These are phyloP conservation scores for Drosophila baimaii DNA, from an alignment of 1,140 invertebrate species.

Conservation along the genomic window DNA sequence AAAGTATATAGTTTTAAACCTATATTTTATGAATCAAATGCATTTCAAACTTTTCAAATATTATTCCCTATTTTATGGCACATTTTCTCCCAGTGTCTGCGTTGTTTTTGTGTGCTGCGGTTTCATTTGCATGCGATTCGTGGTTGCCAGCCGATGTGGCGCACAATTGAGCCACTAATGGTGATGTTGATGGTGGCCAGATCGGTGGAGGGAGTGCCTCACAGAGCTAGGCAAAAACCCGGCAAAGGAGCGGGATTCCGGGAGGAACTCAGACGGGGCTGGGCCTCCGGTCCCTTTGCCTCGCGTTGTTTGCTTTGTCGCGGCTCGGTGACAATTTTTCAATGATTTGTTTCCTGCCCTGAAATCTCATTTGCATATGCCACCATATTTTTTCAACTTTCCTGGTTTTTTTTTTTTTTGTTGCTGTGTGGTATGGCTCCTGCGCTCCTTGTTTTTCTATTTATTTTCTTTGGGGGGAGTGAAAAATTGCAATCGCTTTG, in stretches of 20 bases:
- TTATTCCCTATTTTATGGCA: not conserved
- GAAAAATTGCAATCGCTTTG: slow-evolving; percentile 76
- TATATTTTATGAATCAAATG: not conserved
- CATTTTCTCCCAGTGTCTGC: slow-evolving; percentile 4
- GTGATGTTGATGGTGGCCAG: slow-evolving; percentile 73
- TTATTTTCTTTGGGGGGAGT: slow-evolving; percentile 31
- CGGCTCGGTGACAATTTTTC: slow-evolving; percentile 83
- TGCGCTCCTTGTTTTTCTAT: slow-evolving; percentile 9
- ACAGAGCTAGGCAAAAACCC: not conserved
- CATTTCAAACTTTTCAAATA: not conserved
- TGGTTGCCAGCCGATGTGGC: slow-evolving; percentile 72
- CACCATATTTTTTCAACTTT: slow-evolving; percentile 66
- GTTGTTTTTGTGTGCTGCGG: slow-evolving; percentile 58
- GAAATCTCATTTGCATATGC: slow-evolving; percentile 79
- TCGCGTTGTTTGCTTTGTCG: slow-evolving; percentile 55
- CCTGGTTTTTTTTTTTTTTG: slow-evolving; percentile 20
- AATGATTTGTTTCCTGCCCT: slow-evolving; percentile 79
- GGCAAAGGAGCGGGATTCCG: slow-evolving; percentile 6
- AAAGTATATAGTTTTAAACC: too few species aligned
- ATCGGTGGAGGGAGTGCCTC: slow-evolving; percentile 27
- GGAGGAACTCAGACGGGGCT: slow-evolving; percentile 21
- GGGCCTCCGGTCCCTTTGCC: slow-evolving; percentile 13
- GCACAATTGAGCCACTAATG: slow-evolving; percentile 74
- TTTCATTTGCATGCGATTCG: slow-evolving; percentile 82
- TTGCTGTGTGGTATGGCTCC: not conserved